Evolutionary conservation across 1,140 invertebrate species (phyloP), one percentile per base, ranked within the genome.

Genomic region (Anthonomus grandis): DNA sequence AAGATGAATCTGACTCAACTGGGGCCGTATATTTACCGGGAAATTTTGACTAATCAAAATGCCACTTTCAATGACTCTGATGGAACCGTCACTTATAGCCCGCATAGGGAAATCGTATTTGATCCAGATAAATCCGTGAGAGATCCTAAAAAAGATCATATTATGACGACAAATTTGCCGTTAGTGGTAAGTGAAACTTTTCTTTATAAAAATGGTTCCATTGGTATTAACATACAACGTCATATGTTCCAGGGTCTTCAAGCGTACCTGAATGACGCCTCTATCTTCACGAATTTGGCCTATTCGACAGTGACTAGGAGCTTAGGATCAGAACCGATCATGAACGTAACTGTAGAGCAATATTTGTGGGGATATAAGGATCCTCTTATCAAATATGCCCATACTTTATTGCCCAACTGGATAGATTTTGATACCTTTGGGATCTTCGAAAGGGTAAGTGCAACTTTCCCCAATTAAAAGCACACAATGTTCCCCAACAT

Each of bases 351-450:
- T 0, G 82, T 90, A 0, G 71, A 88, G 15, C 85, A 95, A 3
- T 83, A 91, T 54, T 71, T 94, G 2, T 95, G 89, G 88, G 93
- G 93, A 0, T 94, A 93, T 64, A 80, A 90, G 2, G 91, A 95
- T 70, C 75, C 78, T 2, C 62, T 93, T 0, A 81, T 93, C 8
- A 74, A 76, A 8, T 67, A 91, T 15, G 86, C 86, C 0, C 82
- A 84, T 54, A 79, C 73, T 2, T 68, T 90, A 25, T 66, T 91
- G 19, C 89, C 90, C 0, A 81, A 74, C 22, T 86, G 86, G 76
- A 83, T 88, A 39, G 75, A 88, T 60, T 93, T 91, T 62, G 72
- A 78, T 3, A 84, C 81, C 60, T 87, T 93, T 63, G 92, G 92
- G 3, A 78, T 93, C 13, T 76, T 93, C 57, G 89, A 91, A 63